Base-by-base conservation (phyloP, 2,113 vertebrate species). In the Limnothrissa miodon region DNA sequence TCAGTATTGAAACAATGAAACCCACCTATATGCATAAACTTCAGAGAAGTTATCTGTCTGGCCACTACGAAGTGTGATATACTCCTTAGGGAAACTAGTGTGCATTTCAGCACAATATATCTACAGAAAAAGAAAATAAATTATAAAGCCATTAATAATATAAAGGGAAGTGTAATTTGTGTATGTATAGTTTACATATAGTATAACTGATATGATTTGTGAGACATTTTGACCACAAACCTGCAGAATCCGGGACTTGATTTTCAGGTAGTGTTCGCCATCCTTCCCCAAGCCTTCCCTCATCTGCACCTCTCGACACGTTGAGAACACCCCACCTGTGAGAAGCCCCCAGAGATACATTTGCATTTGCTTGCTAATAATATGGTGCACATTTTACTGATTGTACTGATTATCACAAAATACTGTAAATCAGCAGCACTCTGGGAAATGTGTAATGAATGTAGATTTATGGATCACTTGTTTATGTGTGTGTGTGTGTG, bases 1-100 rank as follows among this genome's bases (percentile, higher is more conserved):
- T 70, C 66, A 17, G 66, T 39, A 29, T 36, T 74, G 66, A 74
- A 29, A 74, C 13, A 13, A 11, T 29, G 3, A 19, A 13, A 3
- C 84, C 25, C 86, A 93, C 98, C 98, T 97, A 89, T 96, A 91
- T 84, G 96, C 96, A 86, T 97, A 99, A 3, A 99, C 94, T 94
- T 99, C 98, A 0, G 98, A 98, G 93, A 96, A 99, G 91, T 99
- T 99, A 91, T 99, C 98, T 0, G 95, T 95, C 93, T 97, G 97
- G 23, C 96, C 93, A 87, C 96, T 98, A 82, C 94, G 93, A 89
- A 99, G 36, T 11, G 97, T 95, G 89, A 99, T 88, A 84, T 98
- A 99, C 89, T 99, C 98, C 90, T 94, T 96, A 53, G 97, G 97
- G 87, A 92, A 93, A 46, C 93, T 93, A 45, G 92, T 95, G 80